These are phyloP conservation scores for Symphodus melops DNA, from an alignment of 2,113 vertebrate genomes.

Conservation along the genomic window DNA sequence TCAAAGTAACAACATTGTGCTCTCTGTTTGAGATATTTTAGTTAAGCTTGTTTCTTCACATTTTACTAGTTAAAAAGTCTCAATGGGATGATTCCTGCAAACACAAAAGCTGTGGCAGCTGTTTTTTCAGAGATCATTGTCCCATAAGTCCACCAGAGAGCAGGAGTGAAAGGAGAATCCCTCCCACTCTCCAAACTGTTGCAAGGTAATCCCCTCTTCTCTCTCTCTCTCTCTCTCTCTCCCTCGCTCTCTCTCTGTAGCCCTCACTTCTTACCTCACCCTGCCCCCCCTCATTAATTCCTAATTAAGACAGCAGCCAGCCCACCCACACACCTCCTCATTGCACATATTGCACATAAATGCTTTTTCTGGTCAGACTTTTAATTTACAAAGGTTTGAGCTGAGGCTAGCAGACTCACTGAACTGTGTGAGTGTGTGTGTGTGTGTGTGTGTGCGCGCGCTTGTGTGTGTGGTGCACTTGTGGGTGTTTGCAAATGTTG, in stretches of 20 bases:
- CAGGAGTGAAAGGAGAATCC: slow-evolving; percentile 63
- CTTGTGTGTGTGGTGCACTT: background rate
- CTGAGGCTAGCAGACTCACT: slow-evolving; percentile 71
- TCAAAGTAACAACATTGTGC: slow-evolving; percentile 9
- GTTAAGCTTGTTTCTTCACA: background rate
- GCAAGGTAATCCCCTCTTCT: slow-evolving; percentile 65
- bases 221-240: slow-evolving; percentile 7
- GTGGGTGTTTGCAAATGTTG: slow-evolving; percentile 43
- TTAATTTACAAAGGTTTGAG: slow-evolving; percentile 76
- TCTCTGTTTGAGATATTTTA: background rate
- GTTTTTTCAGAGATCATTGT: slow-evolving; percentile 65
- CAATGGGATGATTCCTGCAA: background rate
- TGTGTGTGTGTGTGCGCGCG: slow-evolving; percentile 31
- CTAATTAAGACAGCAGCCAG: slow-evolving; percentile 77
- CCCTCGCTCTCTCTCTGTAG: slow-evolving; percentile 2
- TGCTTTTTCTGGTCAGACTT: slow-evolving; percentile 71
- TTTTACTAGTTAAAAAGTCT: slow-evolving; percentile 7
- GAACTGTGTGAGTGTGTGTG: slow-evolving; percentile 43
- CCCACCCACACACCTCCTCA: slow-evolving; percentile 69
- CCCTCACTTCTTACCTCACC: slow-evolving; percentile 50
- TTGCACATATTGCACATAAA: slow-evolving; percentile 72
- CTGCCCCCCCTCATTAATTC: slow-evolving; percentile 80
- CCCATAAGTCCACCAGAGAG: slow-evolving; percentile 45
- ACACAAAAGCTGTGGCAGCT: slow-evolving; percentile 48
- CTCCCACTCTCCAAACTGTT: slow-evolving; percentile 63